Base-by-base conservation (phyloP, 2,888 invertebrate genomes). In the Brenthis ino region DNA sequence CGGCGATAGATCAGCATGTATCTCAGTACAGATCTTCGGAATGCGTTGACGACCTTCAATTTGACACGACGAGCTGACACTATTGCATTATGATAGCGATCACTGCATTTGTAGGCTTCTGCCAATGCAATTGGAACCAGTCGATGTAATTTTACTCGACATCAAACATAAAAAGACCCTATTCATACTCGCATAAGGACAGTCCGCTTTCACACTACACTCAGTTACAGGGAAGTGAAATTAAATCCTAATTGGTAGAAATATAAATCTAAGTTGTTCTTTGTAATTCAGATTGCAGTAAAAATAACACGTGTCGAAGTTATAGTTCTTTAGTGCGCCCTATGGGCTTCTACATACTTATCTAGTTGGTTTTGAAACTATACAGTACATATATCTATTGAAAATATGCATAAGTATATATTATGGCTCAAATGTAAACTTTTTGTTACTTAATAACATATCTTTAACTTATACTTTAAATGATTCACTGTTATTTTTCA, bases 91-190 rank as follows among this genome's bases (percentile, higher is more conserved):
- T 80, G 81, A 84, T 80, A 76, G 75, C 77, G 73, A 80, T 81
- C 80, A 82, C 78, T 79, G 79, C 80, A 82, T 83, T 82, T 81
- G 82, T 80, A 82, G 76, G 76, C 78, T 87, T 87, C 86, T 82
- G 80, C 82, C 84, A 82, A 86, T 86, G 88, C 82, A 89, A 88
- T 81, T 74, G 79, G 86, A 88, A 83, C 83, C 87, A 77, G 75
- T 73, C 70, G 70, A 77, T 80, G 78, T 77, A 77, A 55, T 68
- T 75, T 73, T 65, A 66, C 66, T 69, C 58, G 51, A 64, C 57
- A 67, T 64, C 61, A 66, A 64, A 71, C 69, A 57, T 68, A 75
- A 78, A 80, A 76, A 71, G 74, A 77, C 81, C 77, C 78, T 82
- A 82, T 79, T 64, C 20, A 67, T 58, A 65, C 57, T 54, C 64